Evolutionary conservation across 2,113 vertebrate genomes (phyloP).

Genomic region (Nerophis ophidion): DNA sequence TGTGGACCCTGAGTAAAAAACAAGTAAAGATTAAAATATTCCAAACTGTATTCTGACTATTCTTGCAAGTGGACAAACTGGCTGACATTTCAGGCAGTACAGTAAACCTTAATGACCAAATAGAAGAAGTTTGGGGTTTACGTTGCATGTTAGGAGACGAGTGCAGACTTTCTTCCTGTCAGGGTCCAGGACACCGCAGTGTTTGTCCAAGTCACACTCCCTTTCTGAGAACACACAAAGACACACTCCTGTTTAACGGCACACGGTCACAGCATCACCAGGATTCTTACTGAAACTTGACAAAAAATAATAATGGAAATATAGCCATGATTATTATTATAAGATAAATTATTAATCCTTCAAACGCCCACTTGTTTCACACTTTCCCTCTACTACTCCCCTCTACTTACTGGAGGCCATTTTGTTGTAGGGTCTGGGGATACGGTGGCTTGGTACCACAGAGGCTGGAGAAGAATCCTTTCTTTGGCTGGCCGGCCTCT

Average conservation of each 20-base stretch:
- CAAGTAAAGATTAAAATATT: too few species aligned
- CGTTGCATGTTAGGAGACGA: slow-evolving; percentile 91
- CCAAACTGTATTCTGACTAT: too few species aligned
- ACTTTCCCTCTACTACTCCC: neutral
- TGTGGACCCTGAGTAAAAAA: too few species aligned
- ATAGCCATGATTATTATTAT: neutral
- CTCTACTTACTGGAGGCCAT: slow-evolving; percentile 82
- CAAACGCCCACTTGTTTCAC: neutral
- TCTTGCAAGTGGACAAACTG: too few species aligned
- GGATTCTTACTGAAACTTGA: neutral
- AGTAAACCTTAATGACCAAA: neutral
- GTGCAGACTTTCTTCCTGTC: slow-evolving; percentile 92
- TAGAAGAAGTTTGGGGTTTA: slow-evolving; percentile 50
- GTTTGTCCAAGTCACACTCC: slow-evolving; percentile 88
- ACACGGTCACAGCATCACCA: slow-evolving; percentile 5
- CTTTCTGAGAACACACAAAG: slow-evolving; percentile 72
- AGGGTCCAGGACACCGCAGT: slow-evolving; percentile 87
- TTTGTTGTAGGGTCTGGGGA: slow-evolving; percentile 81
- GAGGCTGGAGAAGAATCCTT: slow-evolving; percentile 60
- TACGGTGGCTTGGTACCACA: slow-evolving; percentile 44
- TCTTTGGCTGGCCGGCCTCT: slow-evolving; percentile 62
- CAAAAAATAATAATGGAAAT: neutral
- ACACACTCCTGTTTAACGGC: slow-evolving; percentile 3
- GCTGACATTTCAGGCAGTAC: too few species aligned
- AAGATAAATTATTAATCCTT: neutral